Base-by-base conservation (phyloP, 2,797 vertebrate genomes). In the Meriones psammophilus region DNA sequence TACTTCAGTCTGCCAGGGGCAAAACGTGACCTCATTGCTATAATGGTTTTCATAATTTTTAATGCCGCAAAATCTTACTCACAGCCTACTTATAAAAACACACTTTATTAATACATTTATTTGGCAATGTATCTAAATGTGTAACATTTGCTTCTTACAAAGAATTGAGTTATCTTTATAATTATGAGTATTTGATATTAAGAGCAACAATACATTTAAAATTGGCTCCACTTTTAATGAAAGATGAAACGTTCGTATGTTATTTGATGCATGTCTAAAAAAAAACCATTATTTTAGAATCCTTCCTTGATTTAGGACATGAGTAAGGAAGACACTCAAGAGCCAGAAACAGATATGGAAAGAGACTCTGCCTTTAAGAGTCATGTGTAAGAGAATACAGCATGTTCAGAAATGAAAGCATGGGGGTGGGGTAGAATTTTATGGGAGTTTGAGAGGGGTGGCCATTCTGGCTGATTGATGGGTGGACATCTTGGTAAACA, bases 141-240 rank as follows among this genome's bases (percentile, higher is more conserved):
- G 64, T 64, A 76, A n/a, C 4, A 28, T 80, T 91, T 94, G 64
- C 39, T 91, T 92, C 46, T 39, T 89, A 78, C 50, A 84, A 94
- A 95, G n/a, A 94, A 91, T 15, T 28, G 60, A 91, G 14, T 54
- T 88, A 54, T 68, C 78, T 95, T 96, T 89, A 39, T 81, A 94
- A 92, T 85, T 79, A 88, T 33, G 71, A 88, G 93, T 73, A 94
- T 91, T 93, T 94, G 18, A 94, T 93, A 92, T 91, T 96, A 92
- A 56, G 22, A 10, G 13, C 28, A 86, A 92, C 92, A n/a, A 74
- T 91, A 50, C 54, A 80, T 78, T 95, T 92, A 84, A 9, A 86
- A 80, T 91, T 54, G n/a, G 6, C 8, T 89, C 93, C 8, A 79
- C 20, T 91, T 36, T 76, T 76, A 81, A 92, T 92, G 56, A 92